Evolutionary conservation across 1,140 invertebrate genomes (phyloP).

Genomic region (Cataglyphis hispanica): DNA sequence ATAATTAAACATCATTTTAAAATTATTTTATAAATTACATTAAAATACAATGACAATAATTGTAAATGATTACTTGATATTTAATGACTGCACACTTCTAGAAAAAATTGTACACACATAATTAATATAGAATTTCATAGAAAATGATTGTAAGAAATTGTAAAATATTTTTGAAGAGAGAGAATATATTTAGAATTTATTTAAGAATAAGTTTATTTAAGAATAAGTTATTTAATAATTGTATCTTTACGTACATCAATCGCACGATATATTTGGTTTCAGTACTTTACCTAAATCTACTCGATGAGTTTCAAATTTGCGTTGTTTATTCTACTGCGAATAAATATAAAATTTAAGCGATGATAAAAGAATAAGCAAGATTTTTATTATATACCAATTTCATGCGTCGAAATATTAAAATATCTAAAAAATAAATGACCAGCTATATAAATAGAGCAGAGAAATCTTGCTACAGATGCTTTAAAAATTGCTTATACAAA

Average conservation of each 20-base stretch:
- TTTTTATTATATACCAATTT: slow-evolving; percentile 46
- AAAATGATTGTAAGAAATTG: slow-evolving; percentile 28
- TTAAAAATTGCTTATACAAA: slow-evolving; percentile 14
- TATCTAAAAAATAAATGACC: slow-evolving; percentile 27
- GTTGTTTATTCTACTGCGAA: slow-evolving; percentile 47
- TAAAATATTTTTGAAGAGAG: slow-evolving; percentile 7
- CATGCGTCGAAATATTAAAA: slow-evolving; percentile 47
- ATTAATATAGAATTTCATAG: slow-evolving; percentile 28
- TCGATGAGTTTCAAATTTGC: slow-evolving; percentile 44
- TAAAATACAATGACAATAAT: neutral
- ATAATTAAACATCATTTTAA: neutral
- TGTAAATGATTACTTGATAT: neutral
- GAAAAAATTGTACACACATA: slow-evolving; percentile 37
- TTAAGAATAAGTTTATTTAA: too few relatives aligned
- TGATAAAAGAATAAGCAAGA: slow-evolving; percentile 34
- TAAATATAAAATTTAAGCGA: slow-evolving; percentile 50
- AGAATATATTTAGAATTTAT: too few relatives aligned
- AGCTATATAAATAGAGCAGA: slow-evolving; percentile 25
- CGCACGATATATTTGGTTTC: slow-evolving; percentile 5
- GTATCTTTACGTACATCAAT: slow-evolving; percentile 30
- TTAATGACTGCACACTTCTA: slow-evolving; percentile 50
- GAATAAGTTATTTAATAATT: slow-evolving; percentile 42
- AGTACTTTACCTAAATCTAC: slow-evolving; percentile 37
- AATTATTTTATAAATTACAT: neutral
- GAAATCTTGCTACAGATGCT: slow-evolving; percentile 24